phyloP scores from a whole-genome alignment of 2,888 invertebrate genomes.

The Thereva unica region DNA sequence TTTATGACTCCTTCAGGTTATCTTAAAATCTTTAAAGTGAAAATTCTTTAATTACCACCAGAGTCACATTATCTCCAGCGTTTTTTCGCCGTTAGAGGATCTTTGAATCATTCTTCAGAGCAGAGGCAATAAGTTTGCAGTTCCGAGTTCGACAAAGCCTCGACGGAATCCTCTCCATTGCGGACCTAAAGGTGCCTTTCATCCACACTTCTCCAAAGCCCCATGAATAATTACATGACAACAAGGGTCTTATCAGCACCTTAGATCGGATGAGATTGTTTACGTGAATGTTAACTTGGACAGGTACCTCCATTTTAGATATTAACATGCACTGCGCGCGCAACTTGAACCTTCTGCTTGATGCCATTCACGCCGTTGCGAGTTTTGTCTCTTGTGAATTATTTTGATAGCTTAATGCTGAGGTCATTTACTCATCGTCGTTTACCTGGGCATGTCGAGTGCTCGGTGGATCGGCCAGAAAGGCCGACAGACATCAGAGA shows the following conservation, averaged over 20 bases:
- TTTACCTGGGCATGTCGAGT: background rate
- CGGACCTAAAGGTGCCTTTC: background rate
- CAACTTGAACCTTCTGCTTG: constrained; percentile 14
- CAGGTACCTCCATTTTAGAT: background rate
- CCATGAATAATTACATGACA: constrained; percentile 29
- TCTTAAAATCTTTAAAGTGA: background rate
- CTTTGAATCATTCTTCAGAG: background rate
- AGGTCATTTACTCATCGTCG: constrained; percentile 17
- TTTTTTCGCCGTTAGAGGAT: background rate
- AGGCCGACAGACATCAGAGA: constrained; percentile 3
- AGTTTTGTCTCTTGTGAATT: constrained; percentile 30
- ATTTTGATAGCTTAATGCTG: constrained; percentile 25
- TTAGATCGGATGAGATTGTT: constrained; percentile 28
- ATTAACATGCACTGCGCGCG: constrained; percentile 24
- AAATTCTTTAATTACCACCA: constrained; percentile 14
- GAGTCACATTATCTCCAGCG: background rate
- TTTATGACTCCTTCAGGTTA: too few relatives aligned
- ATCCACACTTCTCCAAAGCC: constrained; percentile 11
- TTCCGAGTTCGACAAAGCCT: too few relatives aligned
- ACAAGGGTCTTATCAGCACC: constrained; percentile 18
- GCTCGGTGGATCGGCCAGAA: background rate
- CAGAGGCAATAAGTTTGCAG: background rate
- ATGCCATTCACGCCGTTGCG: constrained; percentile 32
- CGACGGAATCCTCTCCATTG: too few relatives aligned
- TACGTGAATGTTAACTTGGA: constrained; percentile 13